Percentiles rank a stretch among this genome's conserved stretches.
phyloP scores from a whole-genome alignment of 2,797 vertebrate genomes.

The Hyperoplus lanceolatus region DNA sequence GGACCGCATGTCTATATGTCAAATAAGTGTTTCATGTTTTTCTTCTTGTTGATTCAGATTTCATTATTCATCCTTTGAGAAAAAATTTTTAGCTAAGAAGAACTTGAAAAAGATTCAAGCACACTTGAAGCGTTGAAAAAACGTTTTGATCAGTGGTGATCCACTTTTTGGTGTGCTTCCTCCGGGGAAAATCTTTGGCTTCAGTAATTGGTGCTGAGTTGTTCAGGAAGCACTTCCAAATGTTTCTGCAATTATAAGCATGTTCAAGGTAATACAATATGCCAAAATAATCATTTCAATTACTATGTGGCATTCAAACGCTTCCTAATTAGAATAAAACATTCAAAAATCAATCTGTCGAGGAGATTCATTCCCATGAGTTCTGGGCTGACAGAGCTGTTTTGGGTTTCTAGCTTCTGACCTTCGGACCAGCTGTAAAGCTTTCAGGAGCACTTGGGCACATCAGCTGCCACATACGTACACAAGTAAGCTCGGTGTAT shows the following conservation, averaged over 20 bases:
- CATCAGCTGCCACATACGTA: conserved; percentile 12
- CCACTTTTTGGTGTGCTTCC: conserved; percentile 47
- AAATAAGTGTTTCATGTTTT: conserved; percentile 56
- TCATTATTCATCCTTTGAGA: conserved; percentile 50
- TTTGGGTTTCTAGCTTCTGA: conserved; percentile 34
- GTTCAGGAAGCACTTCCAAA: conserved; percentile 34
- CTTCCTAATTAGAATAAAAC: conserved; percentile 36
- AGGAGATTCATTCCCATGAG: conserved; percentile 5
- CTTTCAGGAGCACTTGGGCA: conserved; percentile 6
- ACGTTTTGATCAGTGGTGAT: conserved; percentile 69
- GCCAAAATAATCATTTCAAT: conserved; percentile 38
- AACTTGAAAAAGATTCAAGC: conserved; percentile 59
- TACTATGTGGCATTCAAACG: not conserved
- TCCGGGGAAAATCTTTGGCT: conserved; percentile 31
- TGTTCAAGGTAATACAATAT: conserved; percentile 23
- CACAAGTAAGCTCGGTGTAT: not conserved
- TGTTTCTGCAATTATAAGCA: conserved; percentile 11
- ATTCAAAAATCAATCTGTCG: conserved; percentile 32
- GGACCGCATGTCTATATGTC: conserved; percentile 40
- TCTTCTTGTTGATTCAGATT: conserved; percentile 47
- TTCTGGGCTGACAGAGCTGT: conserved; percentile 15
- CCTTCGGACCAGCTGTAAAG: conserved; percentile 51
- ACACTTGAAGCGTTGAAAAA: conserved; percentile 24
- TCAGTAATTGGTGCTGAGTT: conserved; percentile 4
- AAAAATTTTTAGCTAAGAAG: conserved; percentile 41